Conservation (phyloP, 2,113 vertebrate genomes). For the Gnathonemus echidnorhynchus region DNA sequence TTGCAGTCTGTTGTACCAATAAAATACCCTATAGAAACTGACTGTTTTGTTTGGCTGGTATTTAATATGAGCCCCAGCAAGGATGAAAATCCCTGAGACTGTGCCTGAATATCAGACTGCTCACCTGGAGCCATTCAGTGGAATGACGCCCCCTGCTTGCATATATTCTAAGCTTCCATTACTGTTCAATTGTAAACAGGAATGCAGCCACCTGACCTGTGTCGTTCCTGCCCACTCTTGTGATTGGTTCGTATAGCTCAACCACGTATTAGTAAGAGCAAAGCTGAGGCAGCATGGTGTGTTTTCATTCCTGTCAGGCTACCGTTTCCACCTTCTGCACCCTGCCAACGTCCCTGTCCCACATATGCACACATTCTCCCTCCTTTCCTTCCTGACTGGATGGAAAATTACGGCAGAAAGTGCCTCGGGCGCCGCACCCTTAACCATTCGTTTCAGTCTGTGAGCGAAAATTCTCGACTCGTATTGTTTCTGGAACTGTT, state of each 20-base stretch:
- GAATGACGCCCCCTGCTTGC: background rate
- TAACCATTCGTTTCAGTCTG: background rate
- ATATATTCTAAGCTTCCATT: background rate
- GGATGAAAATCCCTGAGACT: background rate
- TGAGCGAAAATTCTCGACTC: background rate
- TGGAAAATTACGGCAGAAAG: background rate
- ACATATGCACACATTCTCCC: background rate
- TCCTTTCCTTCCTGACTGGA: background rate
- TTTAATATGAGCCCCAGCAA: background rate
- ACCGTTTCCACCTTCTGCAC: background rate
- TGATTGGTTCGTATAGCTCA: background rate
- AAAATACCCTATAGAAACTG: slow-evolving; percentile 85
- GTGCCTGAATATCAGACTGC: background rate
- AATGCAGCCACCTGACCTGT: background rate
- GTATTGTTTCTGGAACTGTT: background rate
- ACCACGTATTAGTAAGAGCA: background rate
- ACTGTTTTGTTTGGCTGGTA: background rate
- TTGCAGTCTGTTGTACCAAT: slow-evolving; percentile 86
- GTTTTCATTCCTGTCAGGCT: slow-evolving; percentile 7
- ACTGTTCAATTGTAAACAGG: background rate
- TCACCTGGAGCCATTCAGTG: background rate
- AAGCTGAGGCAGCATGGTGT: background rate
- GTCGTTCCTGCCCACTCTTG: background rate
- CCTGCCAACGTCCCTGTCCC: background rate
- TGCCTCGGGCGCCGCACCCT: background rate